Evolutionary conservation across 2,797 vertebrate species (phyloP), one percentile per base, ranked within the genome.

Genomic region (Orestias chungarensis): DNA sequence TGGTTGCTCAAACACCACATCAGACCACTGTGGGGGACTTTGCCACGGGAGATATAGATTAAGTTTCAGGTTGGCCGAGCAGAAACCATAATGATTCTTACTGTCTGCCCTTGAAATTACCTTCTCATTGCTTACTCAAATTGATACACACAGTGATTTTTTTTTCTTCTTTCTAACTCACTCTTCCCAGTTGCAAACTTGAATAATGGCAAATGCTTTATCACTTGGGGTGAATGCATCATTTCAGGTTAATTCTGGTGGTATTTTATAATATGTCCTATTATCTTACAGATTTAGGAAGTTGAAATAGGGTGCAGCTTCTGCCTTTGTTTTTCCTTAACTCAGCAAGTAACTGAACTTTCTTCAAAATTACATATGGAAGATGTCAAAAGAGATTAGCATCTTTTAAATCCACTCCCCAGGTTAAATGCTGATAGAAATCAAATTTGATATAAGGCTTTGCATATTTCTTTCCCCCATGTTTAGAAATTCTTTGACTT

Each of bases 51-150:
- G 84, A 90, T 90, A 84, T 78, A 85, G 88, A 92, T 91, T 91
- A 91, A 87, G 88, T 91, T 93, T 93, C 88, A 89, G 90, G 88
- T 91, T 90, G 88, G 86, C 84, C 69, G 66, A 92, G 90, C 90
- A 91, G 84, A 93, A 93, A 90, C 88, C 57, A 42, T 87, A 92
- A 89, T 86, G 89, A 92, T 91, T 89, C 83, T 92, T 75, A 86
- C 78, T 87, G 80, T 88, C 87, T 91, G 91, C 83, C 90, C 87
- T 91, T 92, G 84, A 90, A 93, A 92, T 91, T 81, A 91, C 91
- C 86, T 87, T 81, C 87, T 89, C 88, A 85, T 88, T 87, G 85
- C 84, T 88, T 87, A 87, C 84, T 90, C 77, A 84, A 68, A 91
- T 78, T 89, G 86, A 91, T 89, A 88, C 85, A 88, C 85, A 78